phyloP scores from a whole-genome alignment of 1,140 invertebrate genomes.

The Nymphalis io region DNA sequence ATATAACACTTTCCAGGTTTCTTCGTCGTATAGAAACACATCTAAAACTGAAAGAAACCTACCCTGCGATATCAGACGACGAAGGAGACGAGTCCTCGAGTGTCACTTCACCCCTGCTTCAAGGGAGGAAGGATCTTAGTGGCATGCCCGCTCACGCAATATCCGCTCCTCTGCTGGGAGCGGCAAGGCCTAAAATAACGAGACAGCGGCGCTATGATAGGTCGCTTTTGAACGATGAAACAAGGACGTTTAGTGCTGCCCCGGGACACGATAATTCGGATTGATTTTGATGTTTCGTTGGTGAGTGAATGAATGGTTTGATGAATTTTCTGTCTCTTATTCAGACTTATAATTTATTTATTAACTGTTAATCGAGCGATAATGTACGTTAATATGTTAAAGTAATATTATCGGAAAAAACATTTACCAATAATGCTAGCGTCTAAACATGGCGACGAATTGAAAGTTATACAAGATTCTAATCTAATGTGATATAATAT shows the following conservation, averaged over 20 bases:
- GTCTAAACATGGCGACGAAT: slow-evolving; percentile 14
- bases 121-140: slow-evolving; percentile 78
- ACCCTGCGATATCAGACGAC: slow-evolving; percentile 81
- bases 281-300: slow-evolving; percentile 42
- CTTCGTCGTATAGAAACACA: slow-evolving; percentile 82
- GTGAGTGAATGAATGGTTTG: slow-evolving; percentile 3
- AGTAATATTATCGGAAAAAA: not conserved
- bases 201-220: slow-evolving; percentile 71
- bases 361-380: slow-evolving; percentile 1
- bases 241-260: slow-evolving; percentile 65
- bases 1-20: slow-evolving; percentile 54
- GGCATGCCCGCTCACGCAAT: slow-evolving; percentile 69
- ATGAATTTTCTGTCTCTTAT: not conserved
- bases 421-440: slow-evolving; percentile 25
- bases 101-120: slow-evolving; percentile 81
- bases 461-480: slow-evolving; percentile 68
- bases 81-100: slow-evolving; percentile 81
- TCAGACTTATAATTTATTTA: not conserved
- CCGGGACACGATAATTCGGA: slow-evolving; percentile 70
- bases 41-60: slow-evolving; percentile 82
- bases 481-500: slow-evolving; percentile 76
- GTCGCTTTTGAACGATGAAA: slow-evolving; percentile 66
- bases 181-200: slow-evolving; percentile 66
- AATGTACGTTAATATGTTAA: not conserved
- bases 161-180: slow-evolving; percentile 61